Percentiles rank a stretch among this genome's conserved stretches.
phyloP scores from a whole-genome alignment of 30 jellyfish, hydroid and myxozoan genomes.

The Pseudorhiza aurosa region DNA sequence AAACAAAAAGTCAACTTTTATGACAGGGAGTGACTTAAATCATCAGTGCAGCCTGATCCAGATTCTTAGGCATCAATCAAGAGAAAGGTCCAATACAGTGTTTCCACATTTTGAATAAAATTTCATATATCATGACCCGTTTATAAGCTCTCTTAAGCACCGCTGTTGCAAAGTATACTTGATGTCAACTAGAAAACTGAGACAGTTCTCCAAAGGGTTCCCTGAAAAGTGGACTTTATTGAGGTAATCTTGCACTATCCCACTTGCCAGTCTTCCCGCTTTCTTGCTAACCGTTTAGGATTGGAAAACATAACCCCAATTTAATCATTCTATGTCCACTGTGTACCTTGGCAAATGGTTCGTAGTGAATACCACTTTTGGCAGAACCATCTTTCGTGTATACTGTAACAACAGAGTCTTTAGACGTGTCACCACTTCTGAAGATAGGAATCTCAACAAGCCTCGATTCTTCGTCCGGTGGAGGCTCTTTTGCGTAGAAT shows the following conservation, averaged over 20 bases:
- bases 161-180: too few species aligned
- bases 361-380: constrained; percentile 81
- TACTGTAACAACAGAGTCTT: constrained; percentile 65
- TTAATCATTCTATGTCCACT: not conserved
- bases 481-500: constrained; percentile 88
- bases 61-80: too few species aligned
- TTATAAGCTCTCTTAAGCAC: too few species aligned
- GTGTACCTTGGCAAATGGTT: constrained; percentile 86
- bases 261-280: too few species aligned
- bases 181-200: too few species aligned
- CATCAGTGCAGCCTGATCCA: too few species aligned
- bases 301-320: not conserved
- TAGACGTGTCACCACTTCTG: constrained; percentile 86
- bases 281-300: too few species aligned
- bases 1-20: not conserved
- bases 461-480: constrained; percentile 53
- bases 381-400: constrained; percentile 98
- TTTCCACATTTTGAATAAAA: too few species aligned
- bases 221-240: not conserved
- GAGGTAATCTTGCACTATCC: not conserved
- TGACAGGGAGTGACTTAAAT: too few species aligned
- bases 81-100: too few species aligned
- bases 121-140: too few species aligned
- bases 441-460: constrained; percentile 68
- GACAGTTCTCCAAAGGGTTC: too few species aligned